These are phyloP conservation scores for Drosophila cracens DNA, from an alignment of 2,888 invertebrate species.

Conservation along the genomic window DNA sequence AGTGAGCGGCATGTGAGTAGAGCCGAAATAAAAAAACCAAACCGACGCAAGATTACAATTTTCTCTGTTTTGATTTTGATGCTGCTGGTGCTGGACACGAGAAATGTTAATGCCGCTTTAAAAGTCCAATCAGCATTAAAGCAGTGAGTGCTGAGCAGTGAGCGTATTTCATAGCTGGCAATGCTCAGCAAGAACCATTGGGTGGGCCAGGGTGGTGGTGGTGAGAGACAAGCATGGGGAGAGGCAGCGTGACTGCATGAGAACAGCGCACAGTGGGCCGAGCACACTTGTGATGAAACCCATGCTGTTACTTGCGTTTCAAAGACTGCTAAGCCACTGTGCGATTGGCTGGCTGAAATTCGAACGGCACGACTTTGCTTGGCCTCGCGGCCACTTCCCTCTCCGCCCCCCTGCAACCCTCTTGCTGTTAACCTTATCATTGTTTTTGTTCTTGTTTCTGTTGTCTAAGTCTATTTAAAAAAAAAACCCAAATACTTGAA, in stretches of 20 bases:
- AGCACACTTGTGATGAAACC: constrained; percentile 1
- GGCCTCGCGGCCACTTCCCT: constrained; percentile 50
- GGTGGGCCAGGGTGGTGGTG: constrained; percentile 12
- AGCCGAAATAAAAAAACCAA: constrained; percentile 36
- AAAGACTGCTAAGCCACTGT: constrained; percentile 47
- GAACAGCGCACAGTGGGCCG: constrained; percentile 45
- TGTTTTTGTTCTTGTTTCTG: constrained; percentile 55
- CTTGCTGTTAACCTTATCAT: constrained; percentile 41
- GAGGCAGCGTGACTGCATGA: constrained; percentile 14
- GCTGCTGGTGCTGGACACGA: constrained; percentile 65
- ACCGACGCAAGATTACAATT: constrained; percentile 71
- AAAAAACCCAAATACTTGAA: constrained; percentile 54
- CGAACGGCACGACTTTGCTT: constrained; percentile 67
- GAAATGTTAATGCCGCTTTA: constrained; percentile 59
- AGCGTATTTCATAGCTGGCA: constrained; percentile 66
- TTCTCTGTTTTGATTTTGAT: constrained; percentile 75
- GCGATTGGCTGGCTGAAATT: constrained; percentile 55
- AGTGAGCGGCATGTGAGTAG: constrained; percentile 63
- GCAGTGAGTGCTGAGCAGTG: constrained; percentile 53
- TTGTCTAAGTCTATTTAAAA: constrained; percentile 68
- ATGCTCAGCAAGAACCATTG: constrained; percentile 35
- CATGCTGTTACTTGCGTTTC: not conserved
- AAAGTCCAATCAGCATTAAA: constrained; percentile 70
- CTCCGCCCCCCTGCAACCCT: constrained; percentile 5
- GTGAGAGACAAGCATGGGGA: constrained; percentile 24